Base-by-base conservation (phyloP, 1,140 invertebrate genomes). In the Halesus radiatus region DNA sequence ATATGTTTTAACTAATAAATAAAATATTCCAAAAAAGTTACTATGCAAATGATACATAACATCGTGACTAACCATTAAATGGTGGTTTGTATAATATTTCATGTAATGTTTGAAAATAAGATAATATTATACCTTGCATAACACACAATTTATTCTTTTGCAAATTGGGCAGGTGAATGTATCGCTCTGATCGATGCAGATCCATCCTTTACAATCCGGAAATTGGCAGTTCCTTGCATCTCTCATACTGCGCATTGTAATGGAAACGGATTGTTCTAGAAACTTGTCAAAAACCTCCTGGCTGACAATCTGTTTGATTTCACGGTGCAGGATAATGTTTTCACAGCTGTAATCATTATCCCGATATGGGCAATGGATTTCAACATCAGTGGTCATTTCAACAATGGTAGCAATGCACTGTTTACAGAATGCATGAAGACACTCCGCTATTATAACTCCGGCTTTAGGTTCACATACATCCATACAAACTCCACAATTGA, bases 121-220 rank as follows among this genome's bases (percentile, higher is more conserved):
- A n/a, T n/a, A n/a, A n/a, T n/a, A n/a, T n/a, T n/a, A n/a, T 58
- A 66, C 62, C 26, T 66, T 66, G 32, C 62, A 66, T 32, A 32
- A 1, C n/a, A 66, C 62, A n/a, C 62, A 66, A 37, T 66, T 66
- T 13, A 32, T 18, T 10, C 6, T 32, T 32, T 66, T 66, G 18
- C 62, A 66, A 45, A 66, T 45, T 3, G 22, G 6, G 4, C 62
- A 66, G n/a, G n/a, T 66, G n/a, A 66, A 66, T 2, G 62, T 15
- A 18, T 66, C n/a, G 5, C 7, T 16, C 13, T 32, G 3, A 66
- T 32, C 29, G 3, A 32, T 58, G 54, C n/a, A 32, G 32, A 32
- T 32, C 54, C n/a, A n/a, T 16, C 62, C 62, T 6, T 29, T 66
- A n/a, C 62, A 66, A 66, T 66, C 62, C 3, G 62, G 62, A 37